Conservation (phyloP, 2,888 invertebrate species). For the Protophormia terraenovae region DNA sequence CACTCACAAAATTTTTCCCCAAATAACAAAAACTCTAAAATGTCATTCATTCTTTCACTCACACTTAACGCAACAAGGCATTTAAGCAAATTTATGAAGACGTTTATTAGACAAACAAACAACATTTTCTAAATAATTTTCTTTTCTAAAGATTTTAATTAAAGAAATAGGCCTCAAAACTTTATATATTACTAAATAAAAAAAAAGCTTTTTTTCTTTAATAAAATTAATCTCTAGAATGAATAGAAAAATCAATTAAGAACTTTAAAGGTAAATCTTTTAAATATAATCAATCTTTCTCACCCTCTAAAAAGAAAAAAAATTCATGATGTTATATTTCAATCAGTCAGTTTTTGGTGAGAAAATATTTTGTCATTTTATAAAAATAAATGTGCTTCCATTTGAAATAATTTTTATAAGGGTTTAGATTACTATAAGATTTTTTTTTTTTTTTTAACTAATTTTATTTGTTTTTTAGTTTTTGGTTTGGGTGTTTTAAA, state of each 20-base stretch:
- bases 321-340: not conserved
- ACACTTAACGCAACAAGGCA: not conserved
- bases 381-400: not conserved
- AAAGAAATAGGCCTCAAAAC: not conserved
- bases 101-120: conserved; percentile 76
- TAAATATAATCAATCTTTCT: too few relatives aligned
- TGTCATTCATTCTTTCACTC: not conserved
- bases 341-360: not conserved
- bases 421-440: not conserved
- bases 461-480: not conserved
- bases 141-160: not conserved
- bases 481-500: conserved; percentile 1
- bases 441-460: not conserved
- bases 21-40: not conserved
- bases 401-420: not conserved
- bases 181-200: not conserved
- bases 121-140: conserved; percentile 71
- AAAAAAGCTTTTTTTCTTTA: not conserved
- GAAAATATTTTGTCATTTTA: conserved; percentile 43
- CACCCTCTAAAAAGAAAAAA: not conserved
- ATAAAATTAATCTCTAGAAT: not conserved
- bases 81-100: conserved; percentile 75
- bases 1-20: not conserved
- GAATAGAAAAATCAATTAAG: not conserved
- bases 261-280: not conserved